Conservation (phyloP, 2,888 invertebrate species). For the Calameuta pallipes region DNA sequence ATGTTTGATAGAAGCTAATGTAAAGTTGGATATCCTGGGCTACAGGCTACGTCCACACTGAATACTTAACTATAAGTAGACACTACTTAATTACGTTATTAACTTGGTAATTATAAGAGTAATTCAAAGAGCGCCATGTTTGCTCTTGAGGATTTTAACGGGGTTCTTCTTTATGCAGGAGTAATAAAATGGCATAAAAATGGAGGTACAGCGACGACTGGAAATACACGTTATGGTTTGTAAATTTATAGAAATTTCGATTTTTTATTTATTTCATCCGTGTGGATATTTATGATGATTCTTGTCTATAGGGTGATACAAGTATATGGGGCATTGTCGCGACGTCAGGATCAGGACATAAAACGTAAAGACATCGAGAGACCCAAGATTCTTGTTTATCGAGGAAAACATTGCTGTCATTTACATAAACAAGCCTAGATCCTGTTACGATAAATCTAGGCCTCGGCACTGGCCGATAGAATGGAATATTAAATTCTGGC, state of each 20-base stretch:
- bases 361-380: slow-evolving; percentile 15
- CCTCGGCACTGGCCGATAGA: slow-evolving; percentile 25
- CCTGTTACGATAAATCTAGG: slow-evolving; percentile 42
- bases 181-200: background rate
- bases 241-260: background rate
- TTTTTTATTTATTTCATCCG: background rate
- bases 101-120: slow-evolving; percentile 14
- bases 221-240: background rate
- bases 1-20: background rate
- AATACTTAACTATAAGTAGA: slow-evolving; percentile 18
- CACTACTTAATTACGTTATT: slow-evolving; percentile 19
- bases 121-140: slow-evolving; percentile 2
- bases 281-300: background rate
- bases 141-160: background rate
- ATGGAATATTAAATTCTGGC: slow-evolving; percentile 36
- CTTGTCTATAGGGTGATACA: background rate
- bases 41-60: slow-evolving; percentile 2
- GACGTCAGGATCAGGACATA: slow-evolving; percentile 7
- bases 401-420: slow-evolving; percentile 31
- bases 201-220: background rate
- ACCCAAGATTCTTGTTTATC: slow-evolving; percentile 13
- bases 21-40: slow-evolving; percentile 8
- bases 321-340: background rate
- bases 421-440: slow-evolving; percentile 43
- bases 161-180: background rate